Base-by-base conservation (phyloP, 2,113 vertebrate species). In the Puntigrus tetrazona region DNA sequence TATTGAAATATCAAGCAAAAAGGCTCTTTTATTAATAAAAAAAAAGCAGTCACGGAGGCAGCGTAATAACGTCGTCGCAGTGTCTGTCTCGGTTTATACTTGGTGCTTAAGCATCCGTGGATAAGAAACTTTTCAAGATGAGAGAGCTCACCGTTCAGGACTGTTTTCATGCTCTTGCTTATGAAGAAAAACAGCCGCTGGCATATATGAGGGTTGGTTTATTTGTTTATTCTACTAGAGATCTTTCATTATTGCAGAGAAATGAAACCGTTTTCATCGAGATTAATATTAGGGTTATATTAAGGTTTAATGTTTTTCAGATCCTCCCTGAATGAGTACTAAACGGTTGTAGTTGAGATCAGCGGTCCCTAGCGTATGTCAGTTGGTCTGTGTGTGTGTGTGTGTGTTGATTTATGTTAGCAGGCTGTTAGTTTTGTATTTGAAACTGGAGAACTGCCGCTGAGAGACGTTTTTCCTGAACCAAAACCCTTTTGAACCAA, bases 181-280 rank as follows among this genome's bases (percentile, higher is more conserved):
- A 29, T 79, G 38, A 79, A 45, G 36, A 57, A 78, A 63, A 79
- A 63, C 77, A 45, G 38, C n/a, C 77, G 14, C 25, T 79, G 77
- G 14, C 38, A 7, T 79, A 45, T 29, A 22, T 52, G 73, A 73
- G 70, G 38, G 6, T 76, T 34, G 45, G n/a, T 45, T 63, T 63
- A 27, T 79, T 61, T 63, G n/a, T 63, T 43, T 79, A 20, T 20
- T 43, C 22, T 52, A 16, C 18, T 20, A 29, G n/a, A 63, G 55
- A 63, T 18, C 2, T 63, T 63, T 79, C 14, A 43, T 63, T 27
- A 63, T 65, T 67, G 18, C 59, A 20, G 25, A 79, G 34, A 61
- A 63, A 25, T 38, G 3, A 78, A 41, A 43, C 36, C 1, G n/a
- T 61, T 78, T 61, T 61, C 76, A 43, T 20, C 6, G 55, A 55